These are phyloP conservation scores for Rhamphomyia laevipes DNA, from an alignment of 2,888 invertebrate genomes.

Conservation along the genomic window DNA sequence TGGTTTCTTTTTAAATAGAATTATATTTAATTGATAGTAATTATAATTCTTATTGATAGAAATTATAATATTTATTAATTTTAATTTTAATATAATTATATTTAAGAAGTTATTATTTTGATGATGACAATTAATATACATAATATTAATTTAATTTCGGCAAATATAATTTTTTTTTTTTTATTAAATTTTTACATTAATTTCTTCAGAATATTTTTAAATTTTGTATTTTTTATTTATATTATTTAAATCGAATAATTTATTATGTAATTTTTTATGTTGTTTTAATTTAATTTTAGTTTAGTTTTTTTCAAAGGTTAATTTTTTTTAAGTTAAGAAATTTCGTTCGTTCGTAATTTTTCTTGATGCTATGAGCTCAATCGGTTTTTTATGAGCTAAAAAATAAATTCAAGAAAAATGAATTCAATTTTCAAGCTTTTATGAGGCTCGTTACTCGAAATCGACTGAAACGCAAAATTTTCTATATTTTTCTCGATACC, in stretches of 20 bases:
- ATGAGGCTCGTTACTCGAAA: neutral
- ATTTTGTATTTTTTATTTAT: neutral
- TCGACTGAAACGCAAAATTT: slow-evolving; percentile 6
- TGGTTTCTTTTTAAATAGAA: no score
- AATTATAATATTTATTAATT: no score
- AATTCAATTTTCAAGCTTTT: slow-evolving; percentile 5
- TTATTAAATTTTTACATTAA: neutral
- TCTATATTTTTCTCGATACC: slow-evolving; percentile 3
- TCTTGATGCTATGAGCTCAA: neutral
- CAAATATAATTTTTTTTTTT: neutral
- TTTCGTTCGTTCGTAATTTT: slow-evolving; percentile 2
- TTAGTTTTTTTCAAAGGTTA: neutral
- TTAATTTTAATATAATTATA: no score
- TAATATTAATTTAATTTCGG: no score
- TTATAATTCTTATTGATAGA: no score
- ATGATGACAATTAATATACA: no score
- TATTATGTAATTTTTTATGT: neutral
- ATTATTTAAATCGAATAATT: neutral
- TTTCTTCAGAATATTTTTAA: neutral
- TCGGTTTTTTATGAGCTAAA: no score
- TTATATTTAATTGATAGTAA: no score
- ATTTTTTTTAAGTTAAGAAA: neutral
- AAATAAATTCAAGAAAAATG: neutral
- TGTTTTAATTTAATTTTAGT: neutral
- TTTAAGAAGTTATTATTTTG: no score